These are phyloP conservation scores for Pantherophis alleghaniensis DNA, from an alignment of 2,797 vertebrate species.

Conservation along the genomic window DNA sequence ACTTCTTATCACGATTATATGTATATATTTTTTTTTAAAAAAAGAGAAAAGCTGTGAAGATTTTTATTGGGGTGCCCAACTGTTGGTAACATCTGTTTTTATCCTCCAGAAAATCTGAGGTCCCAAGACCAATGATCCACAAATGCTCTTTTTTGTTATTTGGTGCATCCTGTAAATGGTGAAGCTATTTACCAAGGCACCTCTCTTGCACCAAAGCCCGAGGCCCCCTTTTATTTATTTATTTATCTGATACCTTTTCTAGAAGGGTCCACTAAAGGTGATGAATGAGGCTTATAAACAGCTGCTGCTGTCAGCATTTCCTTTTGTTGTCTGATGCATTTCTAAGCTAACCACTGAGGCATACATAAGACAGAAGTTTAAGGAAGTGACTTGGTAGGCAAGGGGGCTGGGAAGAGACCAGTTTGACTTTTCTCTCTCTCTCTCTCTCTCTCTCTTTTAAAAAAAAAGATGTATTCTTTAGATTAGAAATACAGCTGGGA, in stretches of 20 bases:
- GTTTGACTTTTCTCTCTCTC: slow-evolving; percentile 72
- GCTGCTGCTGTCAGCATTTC: slow-evolving; percentile 96
- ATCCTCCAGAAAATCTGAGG: slow-evolving; percentile 76
- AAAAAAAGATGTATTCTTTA: slow-evolving; percentile 93
- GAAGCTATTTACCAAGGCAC: slow-evolving; percentile 99
- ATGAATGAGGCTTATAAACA: slow-evolving; percentile 99
- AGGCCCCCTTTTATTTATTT: slow-evolving; percentile 78
- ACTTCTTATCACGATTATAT: no score
- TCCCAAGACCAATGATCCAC: slow-evolving; percentile 78
- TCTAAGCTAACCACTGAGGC: slow-evolving; percentile 99
- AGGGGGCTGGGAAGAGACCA: slow-evolving; percentile 76
- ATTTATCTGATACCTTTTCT: slow-evolving; percentile 99
- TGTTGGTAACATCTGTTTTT: slow-evolving; percentile 90
- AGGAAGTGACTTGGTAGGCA: slow-evolving; percentile 76
- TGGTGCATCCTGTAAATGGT: slow-evolving; percentile 97
- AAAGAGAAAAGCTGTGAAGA: slow-evolving; percentile 62
- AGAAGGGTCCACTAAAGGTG: slow-evolving; percentile 99
- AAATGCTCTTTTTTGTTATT: slow-evolving; percentile 95
- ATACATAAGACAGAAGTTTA: slow-evolving; percentile 94
- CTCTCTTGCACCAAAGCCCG: slow-evolving; percentile 71
- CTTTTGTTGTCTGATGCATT: slow-evolving; percentile 92
- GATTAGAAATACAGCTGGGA: slow-evolving; percentile 95
- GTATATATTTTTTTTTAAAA: slow-evolving; percentile 28
- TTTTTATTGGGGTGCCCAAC: slow-evolving; percentile 75
- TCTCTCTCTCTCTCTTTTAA: no score